A percentile compares a stretch with the other conserved stretches of the same genome.
Evolutionary conservation across 2,888 invertebrate species (phyloP).

Genomic region (Hypena proboscidalis): DNA sequence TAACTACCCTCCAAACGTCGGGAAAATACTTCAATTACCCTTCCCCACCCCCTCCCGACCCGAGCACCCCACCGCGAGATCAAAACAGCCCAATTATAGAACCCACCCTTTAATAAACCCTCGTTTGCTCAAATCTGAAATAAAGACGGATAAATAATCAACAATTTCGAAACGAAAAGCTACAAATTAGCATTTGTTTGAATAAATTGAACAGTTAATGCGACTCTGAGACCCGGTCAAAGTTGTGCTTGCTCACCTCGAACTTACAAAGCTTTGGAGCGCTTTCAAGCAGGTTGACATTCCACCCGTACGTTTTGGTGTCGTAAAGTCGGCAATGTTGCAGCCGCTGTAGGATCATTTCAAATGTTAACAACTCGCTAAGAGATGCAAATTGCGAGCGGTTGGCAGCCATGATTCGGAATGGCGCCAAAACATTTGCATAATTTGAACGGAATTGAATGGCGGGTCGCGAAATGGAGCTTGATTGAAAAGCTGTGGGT

Average conservation of each 20-base stretch:
- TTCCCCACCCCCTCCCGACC: constrained; percentile 31
- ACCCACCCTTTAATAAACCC: constrained; percentile 75
- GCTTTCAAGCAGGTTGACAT: constrained; percentile 38
- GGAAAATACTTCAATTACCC: constrained; percentile 80
- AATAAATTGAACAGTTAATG: constrained; percentile 77
- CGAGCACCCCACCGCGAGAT: constrained; percentile 51
- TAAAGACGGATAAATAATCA: constrained; percentile 77
- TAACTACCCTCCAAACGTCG: constrained; percentile 72
- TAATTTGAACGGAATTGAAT: constrained; percentile 73
- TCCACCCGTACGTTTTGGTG: constrained; percentile 8
- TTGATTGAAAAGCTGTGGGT: constrained; percentile 65
- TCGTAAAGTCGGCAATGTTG: constrained; percentile 46
- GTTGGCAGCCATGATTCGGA: constrained; percentile 78
- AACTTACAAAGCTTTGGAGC: constrained; percentile 32
- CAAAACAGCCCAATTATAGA: constrained; percentile 81
- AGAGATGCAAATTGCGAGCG: constrained; percentile 81
- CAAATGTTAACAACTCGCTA: constrained; percentile 71
- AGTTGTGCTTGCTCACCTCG: constrained; percentile 46
- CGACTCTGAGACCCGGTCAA: constrained; percentile 62
- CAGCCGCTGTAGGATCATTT: constrained; percentile 52
- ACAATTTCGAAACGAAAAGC: constrained; percentile 69
- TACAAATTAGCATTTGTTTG: constrained; percentile 80
- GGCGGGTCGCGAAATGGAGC: constrained; percentile 58
- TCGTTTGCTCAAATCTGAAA: constrained; percentile 73
- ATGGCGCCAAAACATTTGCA: constrained; percentile 78